Evolutionary conservation across 2,888 invertebrate species (phyloP).

Genomic region (Melieria crassipennis): DNA sequence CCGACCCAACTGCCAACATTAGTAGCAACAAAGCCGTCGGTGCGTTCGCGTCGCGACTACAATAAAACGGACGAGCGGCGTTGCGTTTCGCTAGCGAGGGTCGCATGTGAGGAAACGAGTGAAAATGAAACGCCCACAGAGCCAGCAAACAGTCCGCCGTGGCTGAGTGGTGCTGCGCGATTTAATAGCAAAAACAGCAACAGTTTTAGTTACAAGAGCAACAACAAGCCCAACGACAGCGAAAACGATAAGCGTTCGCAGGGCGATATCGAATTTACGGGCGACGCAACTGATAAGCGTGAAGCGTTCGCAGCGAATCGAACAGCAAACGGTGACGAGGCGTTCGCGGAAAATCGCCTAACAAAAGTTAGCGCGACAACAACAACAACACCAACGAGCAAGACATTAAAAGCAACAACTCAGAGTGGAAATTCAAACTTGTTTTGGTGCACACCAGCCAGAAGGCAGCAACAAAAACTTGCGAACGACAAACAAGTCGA

Average conservation of each 20-base stretch:
- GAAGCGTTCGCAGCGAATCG: background rate
- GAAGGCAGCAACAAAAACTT: conserved; percentile 22
- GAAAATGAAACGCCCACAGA: conserved; percentile 32
- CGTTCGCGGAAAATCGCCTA: conserved; percentile 9
- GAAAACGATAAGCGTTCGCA: conserved; percentile 15
- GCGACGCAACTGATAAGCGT: conserved; percentile 4
- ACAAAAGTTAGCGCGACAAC: background rate
- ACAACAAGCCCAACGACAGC: background rate
- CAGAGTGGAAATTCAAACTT: conserved; percentile 25
- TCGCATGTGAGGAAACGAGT: conserved; percentile 20
- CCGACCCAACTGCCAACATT: conserved; percentile 17
- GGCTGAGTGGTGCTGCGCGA: background rate
- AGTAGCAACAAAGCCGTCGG: conserved; percentile 58
- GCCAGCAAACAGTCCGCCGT: background rate
- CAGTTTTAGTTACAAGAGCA: conserved; percentile 4
- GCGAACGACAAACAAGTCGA: conserved; percentile 42
- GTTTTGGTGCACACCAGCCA: conserved; percentile 3
- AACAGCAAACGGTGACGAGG: conserved; percentile 2
- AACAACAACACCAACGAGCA: background rate
- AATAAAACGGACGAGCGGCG: conserved; percentile 14
- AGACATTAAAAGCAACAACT: conserved; percentile 1
- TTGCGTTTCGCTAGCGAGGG: conserved; percentile 10
- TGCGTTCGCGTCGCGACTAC: conserved; percentile 46
- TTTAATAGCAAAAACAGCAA: conserved; percentile 1
- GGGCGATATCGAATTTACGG: conserved; percentile 8